Evolutionary conservation across 2,113 vertebrate species (phyloP), one percentile per base, ranked within the genome.

Genomic region (Todiramphus chloris): DNA sequence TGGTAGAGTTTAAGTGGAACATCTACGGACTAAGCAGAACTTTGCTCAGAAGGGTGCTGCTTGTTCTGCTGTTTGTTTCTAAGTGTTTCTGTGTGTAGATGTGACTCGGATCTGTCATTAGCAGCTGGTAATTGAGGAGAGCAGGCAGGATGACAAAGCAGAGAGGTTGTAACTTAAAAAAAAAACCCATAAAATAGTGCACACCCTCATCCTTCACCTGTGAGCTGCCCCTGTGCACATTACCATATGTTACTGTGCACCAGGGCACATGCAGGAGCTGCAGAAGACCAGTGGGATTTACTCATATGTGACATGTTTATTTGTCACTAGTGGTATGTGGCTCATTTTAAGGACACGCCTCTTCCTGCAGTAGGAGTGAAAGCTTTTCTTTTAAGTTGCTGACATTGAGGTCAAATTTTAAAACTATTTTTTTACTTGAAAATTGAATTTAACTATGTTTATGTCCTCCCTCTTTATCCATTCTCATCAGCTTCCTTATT

Each of bases 11-110:
- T 4, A 62, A 50, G 59, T 63, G 39, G 35, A 68, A 35, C 46
- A 24, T 17, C 14, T 0, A n/a, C 18, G 62, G 31, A 27, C 53
- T 18, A 37, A 55, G 18, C 10, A 31, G 37, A 83, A 44, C 37
- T 86, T 64, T 43, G 41, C 70, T 60, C 44, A 41, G 62, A 79
- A 46, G 33, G 48, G 51, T 73, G 10, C 31, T 10, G 3, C 5
- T 67, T 74, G 9, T 86, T 90, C 58, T 44, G 19, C 51, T 68
- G 7, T 3, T 35, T 73, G 53, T 62, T 68, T 24, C 24, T 20
- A 10, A 27, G n/a, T 1, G 2, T 63, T 67, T 35, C 43, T 0
- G 0, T 21, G n/a, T 3, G 5, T n/a, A 27, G n/a, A n/a, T 0
- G 1, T 14, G 51, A 30, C 41, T 46, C 53, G 11, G n/a, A 18